Evolutionary conservation across 2,888 invertebrate genomes (phyloP).

Genomic region (Xylota sylvarum): DNA sequence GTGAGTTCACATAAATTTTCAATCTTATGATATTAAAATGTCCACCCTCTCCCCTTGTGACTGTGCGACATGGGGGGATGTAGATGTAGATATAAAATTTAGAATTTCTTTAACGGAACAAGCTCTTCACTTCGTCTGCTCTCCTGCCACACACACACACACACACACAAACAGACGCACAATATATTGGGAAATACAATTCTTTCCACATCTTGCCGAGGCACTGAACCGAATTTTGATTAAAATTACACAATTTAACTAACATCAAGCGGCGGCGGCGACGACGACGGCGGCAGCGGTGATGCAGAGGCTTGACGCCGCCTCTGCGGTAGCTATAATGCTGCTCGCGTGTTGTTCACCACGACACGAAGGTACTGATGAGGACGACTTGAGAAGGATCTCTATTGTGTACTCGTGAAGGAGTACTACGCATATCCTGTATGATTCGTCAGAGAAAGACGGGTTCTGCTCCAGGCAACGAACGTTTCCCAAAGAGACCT

Average conservation of each 20-base stretch:
- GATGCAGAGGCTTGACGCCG: background rate
- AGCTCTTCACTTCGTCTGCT: constrained; percentile 30
- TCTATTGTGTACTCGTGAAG: constrained; percentile 33
- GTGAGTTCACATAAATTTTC: constrained; percentile 59
- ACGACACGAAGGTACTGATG: constrained; percentile 11
- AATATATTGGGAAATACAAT: constrained; percentile 33
- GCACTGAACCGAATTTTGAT: constrained; percentile 68
- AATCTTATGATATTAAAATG: constrained; percentile 60
- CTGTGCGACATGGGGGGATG: background rate
- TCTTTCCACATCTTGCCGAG: constrained; percentile 47
- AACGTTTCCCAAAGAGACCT: constrained; percentile 17
- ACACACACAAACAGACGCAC: no score
- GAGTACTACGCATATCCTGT: constrained; percentile 16
- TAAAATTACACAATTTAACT: constrained; percentile 70
- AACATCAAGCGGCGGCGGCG: constrained; percentile 43
- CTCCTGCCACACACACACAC: constrained; percentile 3
- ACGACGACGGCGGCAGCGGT: background rate
- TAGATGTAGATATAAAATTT: constrained; percentile 52
- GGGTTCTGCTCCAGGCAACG: constrained; percentile 29
- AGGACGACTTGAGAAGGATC: constrained; percentile 27
- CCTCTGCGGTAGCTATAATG: background rate
- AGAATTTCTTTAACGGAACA: constrained; percentile 35
- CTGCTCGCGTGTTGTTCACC: background rate
- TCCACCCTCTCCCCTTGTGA: constrained; percentile 22
- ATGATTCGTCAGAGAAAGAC: constrained; percentile 27